These are phyloP conservation scores for Catocala nupta DNA, from an alignment of 2,888 invertebrate species.

Conservation along the genomic window DNA sequence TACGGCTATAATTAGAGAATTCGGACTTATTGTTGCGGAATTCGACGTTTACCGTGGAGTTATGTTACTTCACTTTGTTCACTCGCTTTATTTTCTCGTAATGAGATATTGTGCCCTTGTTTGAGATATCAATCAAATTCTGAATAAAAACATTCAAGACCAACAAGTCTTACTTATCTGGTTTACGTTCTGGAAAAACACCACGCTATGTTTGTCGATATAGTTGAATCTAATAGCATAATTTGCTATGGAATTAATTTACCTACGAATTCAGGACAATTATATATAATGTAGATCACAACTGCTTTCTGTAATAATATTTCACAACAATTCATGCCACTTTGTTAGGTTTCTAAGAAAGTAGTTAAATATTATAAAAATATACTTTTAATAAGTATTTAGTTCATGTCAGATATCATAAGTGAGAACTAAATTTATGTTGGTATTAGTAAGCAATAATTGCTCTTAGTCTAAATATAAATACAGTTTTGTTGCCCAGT, in stretches of 20 bases:
- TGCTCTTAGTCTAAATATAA: background rate
- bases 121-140: slow-evolving; percentile 38
- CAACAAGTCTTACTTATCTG: slow-evolving; percentile 52
- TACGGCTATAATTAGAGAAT: slow-evolving; percentile 84
- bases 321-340: slow-evolving; percentile 11
- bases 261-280: slow-evolving; percentile 19
- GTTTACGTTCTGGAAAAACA: slow-evolving; percentile 54
- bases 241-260: slow-evolving; percentile 25
- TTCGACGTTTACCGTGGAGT: slow-evolving; percentile 73
- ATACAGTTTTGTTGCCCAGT: background rate
- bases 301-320: slow-evolving; percentile 7
- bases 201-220: slow-evolving; percentile 37
- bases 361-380: background rate
- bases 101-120: slow-evolving; percentile 29
- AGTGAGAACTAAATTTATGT: background rate
- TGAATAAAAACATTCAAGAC: slow-evolving; percentile 55
- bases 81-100: slow-evolving; percentile 31
- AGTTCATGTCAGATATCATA: slow-evolving; percentile 4
- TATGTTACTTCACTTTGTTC: slow-evolving; percentile 63
- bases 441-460: background rate
- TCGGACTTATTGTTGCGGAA: slow-evolving; percentile 79
- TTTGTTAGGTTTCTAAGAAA: background rate
- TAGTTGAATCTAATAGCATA: slow-evolving; percentile 29
- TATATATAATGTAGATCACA: background rate
- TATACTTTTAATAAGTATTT: background rate